These are phyloP conservation scores for Apotomis turbidana DNA, from an alignment of 2,888 invertebrate genomes.

Conservation along the genomic window DNA sequence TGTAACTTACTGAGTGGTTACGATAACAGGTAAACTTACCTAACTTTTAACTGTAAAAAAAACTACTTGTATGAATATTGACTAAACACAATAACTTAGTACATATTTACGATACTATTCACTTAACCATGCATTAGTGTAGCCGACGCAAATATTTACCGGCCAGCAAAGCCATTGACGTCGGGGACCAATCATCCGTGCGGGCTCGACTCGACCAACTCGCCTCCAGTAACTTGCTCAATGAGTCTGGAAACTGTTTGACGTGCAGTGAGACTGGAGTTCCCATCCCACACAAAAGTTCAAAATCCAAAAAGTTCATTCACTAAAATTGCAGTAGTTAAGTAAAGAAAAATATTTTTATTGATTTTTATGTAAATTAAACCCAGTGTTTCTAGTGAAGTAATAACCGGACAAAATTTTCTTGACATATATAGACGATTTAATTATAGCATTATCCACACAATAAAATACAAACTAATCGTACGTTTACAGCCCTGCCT, in stretches of 20 bases:
- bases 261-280: not conserved
- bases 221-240: not conserved
- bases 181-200: constrained; percentile 14
- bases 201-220: constrained; percentile 9
- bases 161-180: constrained; percentile 1
- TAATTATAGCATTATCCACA: constrained; percentile 26
- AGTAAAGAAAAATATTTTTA: too few species aligned
- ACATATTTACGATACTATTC: not conserved
- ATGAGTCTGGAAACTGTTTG: constrained; percentile 7
- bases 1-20: too few species aligned
- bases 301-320: too few species aligned
- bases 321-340: too few species aligned
- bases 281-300: not conserved
- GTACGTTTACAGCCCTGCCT: constrained; percentile 24
- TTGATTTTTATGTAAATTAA: not conserved
- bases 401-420: not conserved
- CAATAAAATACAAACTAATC: constrained; percentile 37
- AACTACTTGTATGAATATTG: not conserved
- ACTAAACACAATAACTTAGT: not conserved
- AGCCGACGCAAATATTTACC: constrained; percentile 18
- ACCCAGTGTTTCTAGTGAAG: not conserved
- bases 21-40: too few species aligned
- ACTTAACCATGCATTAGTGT: constrained; percentile 16
- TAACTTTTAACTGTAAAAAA: too few species aligned
- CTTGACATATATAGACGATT: not conserved